phyloP scores from a whole-genome alignment of 2,888 invertebrate genomes.

The Troides helena region DNA sequence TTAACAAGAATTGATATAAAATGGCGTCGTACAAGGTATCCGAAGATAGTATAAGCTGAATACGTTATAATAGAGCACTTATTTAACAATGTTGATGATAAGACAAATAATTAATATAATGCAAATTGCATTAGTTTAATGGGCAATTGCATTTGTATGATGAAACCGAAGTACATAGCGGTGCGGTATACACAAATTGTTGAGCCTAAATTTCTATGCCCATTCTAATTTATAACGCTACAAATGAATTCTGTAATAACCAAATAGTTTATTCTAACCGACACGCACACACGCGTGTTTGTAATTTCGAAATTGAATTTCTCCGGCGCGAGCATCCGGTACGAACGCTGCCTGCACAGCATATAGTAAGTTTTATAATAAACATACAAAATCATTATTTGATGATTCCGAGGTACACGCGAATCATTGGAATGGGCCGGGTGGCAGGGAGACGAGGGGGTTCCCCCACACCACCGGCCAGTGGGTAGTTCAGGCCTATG shows the following conservation, averaged over 20 bases:
- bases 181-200: slow-evolving; percentile 39
- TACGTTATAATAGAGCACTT: too few species aligned
- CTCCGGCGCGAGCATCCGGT: slow-evolving; percentile 34
- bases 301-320: slow-evolving; percentile 46
- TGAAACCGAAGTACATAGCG: slow-evolving; percentile 27
- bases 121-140: slow-evolving; percentile 18
- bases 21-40: too few species aligned
- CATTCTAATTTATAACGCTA: slow-evolving; percentile 46
- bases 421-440: slow-evolving; percentile 63
- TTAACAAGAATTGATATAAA: too few species aligned
- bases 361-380: slow-evolving; percentile 66
- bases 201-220: slow-evolving; percentile 48
- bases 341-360: slow-evolving; percentile 31
- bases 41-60: too few species aligned
- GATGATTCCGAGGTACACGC: slow-evolving; percentile 74
- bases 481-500: slow-evolving; percentile 46
- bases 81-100: background rate
- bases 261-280: slow-evolving; percentile 64
- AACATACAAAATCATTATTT: slow-evolving; percentile 78
- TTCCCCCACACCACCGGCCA: slow-evolving; percentile 51
- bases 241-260: slow-evolving; percentile 59
- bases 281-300: slow-evolving; percentile 30
- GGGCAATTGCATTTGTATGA: slow-evolving; percentile 13
- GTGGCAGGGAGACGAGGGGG: slow-evolving; percentile 42
- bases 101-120: slow-evolving; percentile 18